These are phyloP conservation scores for Phyllostomus discolor DNA, from an alignment of 2,113 vertebrate genomes.

Conservation along the genomic window DNA sequence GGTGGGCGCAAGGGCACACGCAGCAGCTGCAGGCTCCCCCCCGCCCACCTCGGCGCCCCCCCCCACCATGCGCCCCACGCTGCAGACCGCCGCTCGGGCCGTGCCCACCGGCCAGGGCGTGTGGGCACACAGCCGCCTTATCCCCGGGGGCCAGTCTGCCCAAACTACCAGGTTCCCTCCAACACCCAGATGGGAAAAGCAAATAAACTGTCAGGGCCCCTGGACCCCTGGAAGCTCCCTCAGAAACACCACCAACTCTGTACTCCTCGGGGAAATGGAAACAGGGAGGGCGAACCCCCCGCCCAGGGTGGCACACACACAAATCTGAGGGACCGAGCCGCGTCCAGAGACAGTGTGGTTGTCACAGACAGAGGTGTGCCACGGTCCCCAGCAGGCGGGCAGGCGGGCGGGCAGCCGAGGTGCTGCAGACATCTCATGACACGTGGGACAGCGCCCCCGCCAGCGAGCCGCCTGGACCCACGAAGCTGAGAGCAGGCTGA, in stretches of 20 bases:
- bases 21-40: no score
- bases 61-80: rapidly evolving
- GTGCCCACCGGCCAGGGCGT: rapidly evolving
- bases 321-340: background rate
- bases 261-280: background rate
- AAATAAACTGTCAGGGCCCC: background rate
- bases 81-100: background rate
- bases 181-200: no score
- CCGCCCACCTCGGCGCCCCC: background rate
- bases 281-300: no score
- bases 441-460: background rate
- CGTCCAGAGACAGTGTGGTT: background rate
- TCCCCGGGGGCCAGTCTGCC: background rate
- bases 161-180: background rate
- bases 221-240: background rate
- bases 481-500: rapidly evolving
- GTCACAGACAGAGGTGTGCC: no score
- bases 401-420: no score
- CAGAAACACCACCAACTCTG: background rate
- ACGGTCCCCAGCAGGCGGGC: background rate
- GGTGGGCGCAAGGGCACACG: background rate
- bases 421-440: no score
- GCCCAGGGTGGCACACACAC: background rate
- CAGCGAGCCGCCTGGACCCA: background rate
- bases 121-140: rapidly evolving